Conservation (phyloP, 2,888 invertebrate genomes). For the Pterostichus niger region DNA sequence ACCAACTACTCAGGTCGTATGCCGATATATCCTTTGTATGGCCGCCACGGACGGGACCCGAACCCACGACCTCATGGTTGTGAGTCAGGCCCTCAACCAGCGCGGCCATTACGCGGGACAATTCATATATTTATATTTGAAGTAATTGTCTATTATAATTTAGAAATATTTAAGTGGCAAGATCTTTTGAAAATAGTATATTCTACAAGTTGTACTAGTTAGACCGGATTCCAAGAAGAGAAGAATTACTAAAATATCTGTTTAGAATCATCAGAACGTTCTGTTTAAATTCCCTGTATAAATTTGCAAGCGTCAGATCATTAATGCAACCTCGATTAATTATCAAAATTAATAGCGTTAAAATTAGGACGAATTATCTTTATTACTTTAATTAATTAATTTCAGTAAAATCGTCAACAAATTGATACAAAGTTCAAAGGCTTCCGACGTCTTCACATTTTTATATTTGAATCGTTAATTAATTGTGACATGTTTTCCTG, state of each 20-base stretch:
- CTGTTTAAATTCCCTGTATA: too few relatives aligned
- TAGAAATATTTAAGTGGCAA: too few relatives aligned
- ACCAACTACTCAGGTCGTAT: too few relatives aligned
- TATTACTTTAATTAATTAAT: conserved; percentile 52
- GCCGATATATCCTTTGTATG: too few relatives aligned
- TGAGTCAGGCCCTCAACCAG: too few relatives aligned
- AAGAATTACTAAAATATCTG: conserved; percentile 8
- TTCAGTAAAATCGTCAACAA: conserved; percentile 37
- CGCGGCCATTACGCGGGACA: too few relatives aligned
- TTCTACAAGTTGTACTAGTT: neutral
- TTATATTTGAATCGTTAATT: conserved; percentile 54
- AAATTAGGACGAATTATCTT: conserved; percentile 46
- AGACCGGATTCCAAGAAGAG: conserved; percentile 4
- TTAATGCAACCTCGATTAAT: conserved; percentile 7
- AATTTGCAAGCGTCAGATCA: too few relatives aligned
- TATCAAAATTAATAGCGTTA: conserved; percentile 37
- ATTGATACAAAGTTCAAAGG: conserved; percentile 32
- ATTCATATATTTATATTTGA: too few relatives aligned
- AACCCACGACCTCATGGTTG: too few relatives aligned
- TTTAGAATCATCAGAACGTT: neutral
- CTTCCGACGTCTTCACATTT: conserved; percentile 17
- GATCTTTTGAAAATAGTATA: neutral
- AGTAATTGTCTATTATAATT: too few relatives aligned
- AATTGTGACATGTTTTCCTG: conserved; percentile 35
- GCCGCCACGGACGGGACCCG: too few relatives aligned